phyloP scores from a whole-genome alignment of 1,140 invertebrate genomes.

The Drosophila melanica region DNA sequence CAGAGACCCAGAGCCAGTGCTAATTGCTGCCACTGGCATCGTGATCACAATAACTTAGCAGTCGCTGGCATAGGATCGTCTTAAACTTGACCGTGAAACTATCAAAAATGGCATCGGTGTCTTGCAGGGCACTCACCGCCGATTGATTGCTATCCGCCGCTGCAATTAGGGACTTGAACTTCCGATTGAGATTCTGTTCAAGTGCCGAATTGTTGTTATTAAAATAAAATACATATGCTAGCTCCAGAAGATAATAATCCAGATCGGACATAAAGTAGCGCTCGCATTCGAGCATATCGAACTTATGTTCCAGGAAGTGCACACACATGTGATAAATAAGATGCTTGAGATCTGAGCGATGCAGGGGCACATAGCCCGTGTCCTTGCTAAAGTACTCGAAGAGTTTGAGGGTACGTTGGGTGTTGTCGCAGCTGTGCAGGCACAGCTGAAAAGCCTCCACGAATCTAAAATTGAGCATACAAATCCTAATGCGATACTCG shows the following conservation, averaged over 20 bases:
- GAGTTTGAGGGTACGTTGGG: conserved; percentile 71
- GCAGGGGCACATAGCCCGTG: conserved; percentile 79
- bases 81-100: conserved; percentile 81
- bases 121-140: conserved; percentile 46
- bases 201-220: conserved; percentile 82
- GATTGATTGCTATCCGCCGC: conserved; percentile 56
- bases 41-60: conserved; percentile 76
- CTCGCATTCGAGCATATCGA: conserved; percentile 77
- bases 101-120: conserved; percentile 82
- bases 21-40: conserved; percentile 62
- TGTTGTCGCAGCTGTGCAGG: conserved; percentile 66
- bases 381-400: conserved; percentile 84
- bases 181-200: conserved; percentile 80
- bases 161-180: conserved; percentile 77
- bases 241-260: conserved; percentile 80
- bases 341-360: conserved; percentile 78
- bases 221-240: conserved; percentile 82
- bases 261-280: conserved; percentile 80
- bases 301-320: conserved; percentile 75
- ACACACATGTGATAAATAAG: conserved; percentile 80
- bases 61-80: conserved; percentile 80
- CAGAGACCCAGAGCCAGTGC: conserved; percentile 39
- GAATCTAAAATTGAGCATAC: conserved; percentile 82
- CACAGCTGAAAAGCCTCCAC: conserved; percentile 79
- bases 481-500: conserved; percentile 80